Conservation (phyloP, 1,140 invertebrate species). For the Sinella curviseta region DNA sequence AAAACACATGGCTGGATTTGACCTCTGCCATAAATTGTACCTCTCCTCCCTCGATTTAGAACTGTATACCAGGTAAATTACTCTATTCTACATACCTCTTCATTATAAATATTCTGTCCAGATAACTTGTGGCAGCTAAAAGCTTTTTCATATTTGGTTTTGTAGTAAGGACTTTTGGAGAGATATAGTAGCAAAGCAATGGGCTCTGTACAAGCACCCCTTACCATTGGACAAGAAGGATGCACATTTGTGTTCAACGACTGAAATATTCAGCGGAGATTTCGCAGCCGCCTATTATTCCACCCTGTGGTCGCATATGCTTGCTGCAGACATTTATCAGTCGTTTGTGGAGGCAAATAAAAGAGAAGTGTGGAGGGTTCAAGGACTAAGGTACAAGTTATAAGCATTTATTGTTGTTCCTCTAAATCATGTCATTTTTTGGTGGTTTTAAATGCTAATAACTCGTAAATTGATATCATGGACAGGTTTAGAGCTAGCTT, state of each 20-base stretch:
- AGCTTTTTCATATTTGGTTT: slow-evolving; percentile 27
- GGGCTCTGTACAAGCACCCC: slow-evolving; percentile 74
- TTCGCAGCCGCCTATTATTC: slow-evolving; percentile 76
- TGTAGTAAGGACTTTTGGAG: slow-evolving; percentile 72
- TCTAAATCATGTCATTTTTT: background rate
- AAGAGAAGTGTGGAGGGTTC: slow-evolving; percentile 17
- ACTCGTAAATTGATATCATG: slow-evolving; percentile 24
- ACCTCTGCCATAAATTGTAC: slow-evolving; percentile 80
- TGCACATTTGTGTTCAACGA: slow-evolving; percentile 76
- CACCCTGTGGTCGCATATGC: slow-evolving; percentile 77
- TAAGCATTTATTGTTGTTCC: background rate
- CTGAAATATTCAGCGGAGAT: slow-evolving; percentile 69
- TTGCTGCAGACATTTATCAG: slow-evolving; percentile 84
- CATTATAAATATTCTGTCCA: no score
- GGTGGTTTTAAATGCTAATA: background rate
- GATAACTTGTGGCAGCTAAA: background rate
- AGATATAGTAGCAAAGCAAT: slow-evolving; percentile 71
- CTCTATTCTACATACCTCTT: background rate
- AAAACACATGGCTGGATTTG: slow-evolving; percentile 73
- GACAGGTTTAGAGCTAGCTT: slow-evolving; percentile 80
- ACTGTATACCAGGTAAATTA: slow-evolving; percentile 67
- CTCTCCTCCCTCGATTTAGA: slow-evolving; percentile 80
- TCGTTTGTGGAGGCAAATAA: slow-evolving; percentile 69
- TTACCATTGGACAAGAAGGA: slow-evolving; percentile 70
- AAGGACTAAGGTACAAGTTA: slow-evolving; percentile 10